Conservation (phyloP, 2,113 vertebrate species). For the Hemiscyllium ocellatum region DNA sequence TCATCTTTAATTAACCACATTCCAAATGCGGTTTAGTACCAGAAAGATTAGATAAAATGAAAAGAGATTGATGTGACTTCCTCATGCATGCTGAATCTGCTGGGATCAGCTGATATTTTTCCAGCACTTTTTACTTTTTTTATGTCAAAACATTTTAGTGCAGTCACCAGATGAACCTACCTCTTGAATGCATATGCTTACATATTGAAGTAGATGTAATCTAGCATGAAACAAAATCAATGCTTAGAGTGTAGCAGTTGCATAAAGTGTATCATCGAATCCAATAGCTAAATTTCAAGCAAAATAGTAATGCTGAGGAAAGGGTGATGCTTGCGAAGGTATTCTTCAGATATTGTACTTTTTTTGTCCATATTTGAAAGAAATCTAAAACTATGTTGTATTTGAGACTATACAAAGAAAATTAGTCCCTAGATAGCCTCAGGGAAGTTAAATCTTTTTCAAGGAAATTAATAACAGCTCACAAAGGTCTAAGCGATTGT, state of each 20-base stretch:
- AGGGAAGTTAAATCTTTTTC: slow-evolving; percentile 53
- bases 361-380: slow-evolving; percentile 46
- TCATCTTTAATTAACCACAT: slow-evolving; percentile 30
- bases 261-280: slow-evolving; percentile 45
- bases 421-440: slow-evolving; percentile 55
- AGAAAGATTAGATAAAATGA: slow-evolving; percentile 13
- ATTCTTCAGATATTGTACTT: slow-evolving; percentile 47
- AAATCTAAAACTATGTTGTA: slow-evolving; percentile 51
- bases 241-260: slow-evolving; percentile 42
- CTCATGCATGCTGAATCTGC: slow-evolving; percentile 42
- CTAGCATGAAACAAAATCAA: slow-evolving; percentile 41
- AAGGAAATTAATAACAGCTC: slow-evolving; percentile 53
- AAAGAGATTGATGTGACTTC: slow-evolving; percentile 30
- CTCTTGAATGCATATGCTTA: slow-evolving; percentile 42
- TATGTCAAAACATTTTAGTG: slow-evolving; percentile 50
- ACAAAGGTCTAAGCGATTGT: slow-evolving; percentile 28
- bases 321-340: slow-evolving; percentile 44
- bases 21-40: slow-evolving; percentile 14
- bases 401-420: slow-evolving; percentile 50
- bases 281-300: slow-evolving; percentile 53
- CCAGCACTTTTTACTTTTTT: slow-evolving; percentile 47
- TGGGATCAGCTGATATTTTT: slow-evolving; percentile 48
- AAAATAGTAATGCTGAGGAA: slow-evolving; percentile 43
- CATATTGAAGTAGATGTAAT: slow-evolving; percentile 32
- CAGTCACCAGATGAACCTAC: slow-evolving; percentile 45